Conservation (phyloP, 2,888 invertebrate species). For the Cosmia trapezina region DNA sequence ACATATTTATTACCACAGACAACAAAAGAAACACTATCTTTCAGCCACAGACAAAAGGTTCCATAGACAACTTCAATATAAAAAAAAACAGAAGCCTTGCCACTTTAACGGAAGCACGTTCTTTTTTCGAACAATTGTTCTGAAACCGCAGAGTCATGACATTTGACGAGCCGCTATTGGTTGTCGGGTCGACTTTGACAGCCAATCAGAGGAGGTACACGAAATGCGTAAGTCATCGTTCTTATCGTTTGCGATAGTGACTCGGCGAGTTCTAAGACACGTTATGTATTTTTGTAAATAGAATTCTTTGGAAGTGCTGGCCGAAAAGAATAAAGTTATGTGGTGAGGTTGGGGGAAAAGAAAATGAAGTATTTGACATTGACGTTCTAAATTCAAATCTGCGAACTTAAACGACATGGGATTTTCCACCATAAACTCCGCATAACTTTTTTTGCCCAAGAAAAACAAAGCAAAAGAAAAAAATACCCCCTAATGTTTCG, state of each 20-base stretch:
- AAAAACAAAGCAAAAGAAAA: too few species aligned
- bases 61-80: slow-evolving; percentile 68
- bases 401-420: neutral
- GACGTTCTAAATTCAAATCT: slow-evolving; percentile 39
- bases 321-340: slow-evolving; percentile 38
- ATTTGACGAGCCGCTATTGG: slow-evolving; percentile 89
- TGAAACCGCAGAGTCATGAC: slow-evolving; percentile 85
- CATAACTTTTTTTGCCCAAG: neutral
- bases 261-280: slow-evolving; percentile 72
- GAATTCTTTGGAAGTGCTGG: slow-evolving; percentile 58
- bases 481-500: neutral
- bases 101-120: slow-evolving; percentile 88
- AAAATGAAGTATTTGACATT: slow-evolving; percentile 31
- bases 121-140: slow-evolving; percentile 84
- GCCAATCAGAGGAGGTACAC: slow-evolving; percentile 86
- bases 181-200: slow-evolving; percentile 85
- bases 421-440: neutral
- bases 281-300: slow-evolving; percentile 69
- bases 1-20: slow-evolving; percentile 57
- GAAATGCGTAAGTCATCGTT: slow-evolving; percentile 88
- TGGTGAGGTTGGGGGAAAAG: slow-evolving; percentile 35
- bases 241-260: slow-evolving; percentile 87
- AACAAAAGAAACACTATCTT: slow-evolving; percentile 64
- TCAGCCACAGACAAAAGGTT: slow-evolving; percentile 74
- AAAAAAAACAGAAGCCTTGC: slow-evolving; percentile 82